Evolutionary conservation across 2,113 vertebrate genomes (phyloP).

Genomic region (Scortum barcoo): DNA sequence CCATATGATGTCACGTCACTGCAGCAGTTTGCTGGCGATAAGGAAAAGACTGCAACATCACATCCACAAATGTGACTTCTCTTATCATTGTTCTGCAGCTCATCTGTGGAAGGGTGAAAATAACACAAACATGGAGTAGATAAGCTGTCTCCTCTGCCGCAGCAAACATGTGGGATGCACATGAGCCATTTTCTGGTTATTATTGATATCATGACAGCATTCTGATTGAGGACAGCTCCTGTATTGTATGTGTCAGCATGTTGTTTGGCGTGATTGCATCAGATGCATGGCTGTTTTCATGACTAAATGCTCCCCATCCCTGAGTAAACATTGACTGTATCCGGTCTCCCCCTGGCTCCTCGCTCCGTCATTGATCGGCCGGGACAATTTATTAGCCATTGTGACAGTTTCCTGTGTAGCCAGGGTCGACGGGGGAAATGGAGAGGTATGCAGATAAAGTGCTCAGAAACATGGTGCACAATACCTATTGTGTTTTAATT

Average conservation of each 20-base stretch:
- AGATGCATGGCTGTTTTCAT: slow-evolving; percentile 37
- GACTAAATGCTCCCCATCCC: slow-evolving; percentile 51
- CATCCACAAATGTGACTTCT: slow-evolving; percentile 64
- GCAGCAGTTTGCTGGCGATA: slow-evolving; percentile 80
- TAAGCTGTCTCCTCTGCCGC: slow-evolving; percentile 16
- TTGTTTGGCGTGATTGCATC: not conserved
- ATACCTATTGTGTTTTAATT: slow-evolving; percentile 87
- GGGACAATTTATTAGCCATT: slow-evolving; percentile 86
- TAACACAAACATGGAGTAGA: not conserved
- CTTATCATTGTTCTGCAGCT: slow-evolving; percentile 57
- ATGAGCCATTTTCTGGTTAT: slow-evolving; percentile 22
- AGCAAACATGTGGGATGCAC: not conserved
- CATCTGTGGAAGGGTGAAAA: slow-evolving; percentile 36
- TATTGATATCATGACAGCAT: slow-evolving; percentile 11
- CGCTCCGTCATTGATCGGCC: slow-evolving; percentile 73
- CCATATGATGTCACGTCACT: slow-evolving; percentile 74
- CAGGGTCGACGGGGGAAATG: slow-evolving; percentile 78
- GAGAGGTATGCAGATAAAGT: slow-evolving; percentile 82
- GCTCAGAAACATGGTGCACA: slow-evolving; percentile 75
- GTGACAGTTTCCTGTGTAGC: slow-evolving; percentile 84
- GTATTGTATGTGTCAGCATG: not conserved
- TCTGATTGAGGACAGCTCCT: slow-evolving; percentile 20
- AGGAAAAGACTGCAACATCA: slow-evolving; percentile 60
- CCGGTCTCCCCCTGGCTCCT: slow-evolving; percentile 42
- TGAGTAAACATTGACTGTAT: slow-evolving; percentile 70